These are phyloP conservation scores for Drosophila serrata DNA, from an alignment of 1,140 invertebrate species.

Conservation along the genomic window DNA sequence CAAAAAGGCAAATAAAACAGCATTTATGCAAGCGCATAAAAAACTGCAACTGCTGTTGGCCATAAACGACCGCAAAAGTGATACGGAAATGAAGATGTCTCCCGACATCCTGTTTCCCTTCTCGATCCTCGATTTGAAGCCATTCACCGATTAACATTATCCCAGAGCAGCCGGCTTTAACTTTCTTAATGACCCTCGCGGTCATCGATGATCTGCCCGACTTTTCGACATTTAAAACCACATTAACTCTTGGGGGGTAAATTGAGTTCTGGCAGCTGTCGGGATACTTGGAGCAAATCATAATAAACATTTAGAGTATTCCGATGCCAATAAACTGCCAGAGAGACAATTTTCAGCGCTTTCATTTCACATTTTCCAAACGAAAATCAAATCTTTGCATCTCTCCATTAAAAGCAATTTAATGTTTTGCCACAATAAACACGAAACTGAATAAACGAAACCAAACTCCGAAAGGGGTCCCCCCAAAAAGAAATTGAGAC, in stretches of 20 bases:
- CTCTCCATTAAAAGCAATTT: slow-evolving; percentile 74
- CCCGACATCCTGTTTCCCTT: slow-evolving; percentile 57
- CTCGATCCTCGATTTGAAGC: not conserved
- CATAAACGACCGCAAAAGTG: slow-evolving; percentile 52
- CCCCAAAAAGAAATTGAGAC: slow-evolving; percentile 61
- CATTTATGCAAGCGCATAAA: slow-evolving; percentile 74
- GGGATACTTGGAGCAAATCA: slow-evolving; percentile 14
- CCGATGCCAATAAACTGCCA: slow-evolving; percentile 29
- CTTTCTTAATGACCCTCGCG: slow-evolving; percentile 64
- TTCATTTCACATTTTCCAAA: slow-evolving; percentile 60
- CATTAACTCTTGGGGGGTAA: slow-evolving; percentile 38
- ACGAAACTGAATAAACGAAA: slow-evolving; percentile 39
- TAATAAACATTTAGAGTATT: not conserved
- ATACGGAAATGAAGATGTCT: slow-evolving; percentile 75
- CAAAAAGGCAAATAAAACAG: slow-evolving; percentile 25
- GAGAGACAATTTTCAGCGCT: slow-evolving; percentile 69
- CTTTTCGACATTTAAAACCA: slow-evolving; percentile 47
- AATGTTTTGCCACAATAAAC: slow-evolving; percentile 74
- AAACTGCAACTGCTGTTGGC: slow-evolving; percentile 62
- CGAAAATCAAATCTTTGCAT: slow-evolving; percentile 57
- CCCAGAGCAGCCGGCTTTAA: slow-evolving; percentile 35
- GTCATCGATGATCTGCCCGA: slow-evolving; percentile 27
- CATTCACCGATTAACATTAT: not conserved
- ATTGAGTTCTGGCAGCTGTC: slow-evolving; percentile 39
- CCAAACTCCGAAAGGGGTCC: slow-evolving; percentile 27